A percentile compares a stretch with the other conserved stretches of the same genome.
These are phyloP conservation scores for Alosa sapidissima DNA, from an alignment of 2,797 vertebrate species.

Conservation along the genomic window DNA sequence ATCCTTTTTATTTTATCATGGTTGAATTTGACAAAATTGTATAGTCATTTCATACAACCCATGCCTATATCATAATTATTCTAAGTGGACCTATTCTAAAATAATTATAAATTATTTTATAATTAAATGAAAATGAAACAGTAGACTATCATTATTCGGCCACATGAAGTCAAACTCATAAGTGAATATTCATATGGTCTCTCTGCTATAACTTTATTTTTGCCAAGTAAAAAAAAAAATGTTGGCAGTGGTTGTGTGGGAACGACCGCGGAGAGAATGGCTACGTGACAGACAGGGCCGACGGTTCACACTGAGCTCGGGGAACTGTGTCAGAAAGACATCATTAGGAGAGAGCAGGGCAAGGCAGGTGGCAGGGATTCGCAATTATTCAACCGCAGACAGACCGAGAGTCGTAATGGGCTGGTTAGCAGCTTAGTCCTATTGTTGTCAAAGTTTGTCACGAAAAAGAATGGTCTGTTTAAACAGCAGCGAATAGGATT, in stretches of 20 bases:
- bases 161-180: neutral
- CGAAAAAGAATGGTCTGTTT: slow-evolving; percentile 20
- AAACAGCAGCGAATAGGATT: slow-evolving; percentile 16
- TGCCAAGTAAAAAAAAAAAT: neutral
- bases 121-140: neutral
- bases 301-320: slow-evolving; percentile 21
- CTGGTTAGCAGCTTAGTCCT: slow-evolving; percentile 22
- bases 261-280: neutral
- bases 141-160: neutral
- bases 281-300: slow-evolving; percentile 6
- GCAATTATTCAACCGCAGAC: slow-evolving; percentile 23
- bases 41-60: neutral
- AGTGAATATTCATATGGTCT: neutral
- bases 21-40: neutral
- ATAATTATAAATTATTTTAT: no score
- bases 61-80: neutral
- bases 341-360: slow-evolving; percentile 21
- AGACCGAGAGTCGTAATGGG: slow-evolving; percentile 5
- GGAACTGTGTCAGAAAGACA: slow-evolving; percentile 23
- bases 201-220: neutral
- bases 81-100: neutral
- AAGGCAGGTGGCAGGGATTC: slow-evolving; percentile 17
- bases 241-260: neutral
- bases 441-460: slow-evolving; percentile 23
- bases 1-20: neutral